Base-by-base conservation (phyloP, 2,797 vertebrate species). In the Kryptopterus vitreolus region DNA sequence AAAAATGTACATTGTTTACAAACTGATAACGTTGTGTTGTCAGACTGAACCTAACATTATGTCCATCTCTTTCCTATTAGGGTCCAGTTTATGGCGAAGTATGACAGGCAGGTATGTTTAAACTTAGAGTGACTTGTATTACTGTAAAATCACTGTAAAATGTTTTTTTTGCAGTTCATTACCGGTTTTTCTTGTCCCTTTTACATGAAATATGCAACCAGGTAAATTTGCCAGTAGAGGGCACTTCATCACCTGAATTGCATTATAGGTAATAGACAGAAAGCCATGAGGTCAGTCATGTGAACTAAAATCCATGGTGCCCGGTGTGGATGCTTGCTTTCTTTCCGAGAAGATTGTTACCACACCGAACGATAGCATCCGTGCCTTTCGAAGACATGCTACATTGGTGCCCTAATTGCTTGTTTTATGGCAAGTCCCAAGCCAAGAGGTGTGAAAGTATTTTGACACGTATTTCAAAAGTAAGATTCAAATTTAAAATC, bases 71-170 rank as follows among this genome's bases (percentile, higher is more conserved):
- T 71, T 48, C 90, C n/a, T 65, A 90, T 78, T 91, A 98, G 97
- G 95, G 91, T 91, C 90, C 0, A 90, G 87, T 79, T 78, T 96
- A 75, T 96, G 96, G 96, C 90, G 90, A 88, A 94, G 92, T 88
- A 93, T 96, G 91, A 93, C 91, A 46, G 87, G 91, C 89, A 96
- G 95, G 96, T 98, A 97, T 79, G 95, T 89, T 24, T 22, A 52
- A 55, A 43, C 48, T 13, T 22, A 50, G 15, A 29, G 29, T 33
- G 18, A 16, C n/a, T 70, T 62, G 3, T 55, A 8, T 29, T 79
- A 6, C 15, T 50, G 53, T 50, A 12, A 26, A 22, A 52, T 31
- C 52, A 63, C 16, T n/a, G n/a, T n/a, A n/a, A 59, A 52, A 13
- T 50, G 65, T 33, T 63, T 33, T 79, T 9, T 61, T 53, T 63